A percentile compares a stretch with the other conserved stretches of the same genome.
Conservation (phyloP, 2,113 vertebrate species). For the Dipodomys spectabilis region DNA sequence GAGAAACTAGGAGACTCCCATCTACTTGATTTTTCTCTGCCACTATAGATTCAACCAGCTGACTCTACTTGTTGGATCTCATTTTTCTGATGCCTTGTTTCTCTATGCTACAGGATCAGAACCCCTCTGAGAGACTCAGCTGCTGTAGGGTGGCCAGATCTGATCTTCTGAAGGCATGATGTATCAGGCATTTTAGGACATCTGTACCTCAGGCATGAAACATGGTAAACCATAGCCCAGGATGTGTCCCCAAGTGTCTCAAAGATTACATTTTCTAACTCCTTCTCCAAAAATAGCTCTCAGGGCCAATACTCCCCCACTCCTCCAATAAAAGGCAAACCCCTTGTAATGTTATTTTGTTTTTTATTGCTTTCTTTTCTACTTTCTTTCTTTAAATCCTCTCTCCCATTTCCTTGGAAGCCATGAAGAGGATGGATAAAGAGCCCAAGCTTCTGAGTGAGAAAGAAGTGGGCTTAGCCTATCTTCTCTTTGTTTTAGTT, state of each 20-base stretch:
- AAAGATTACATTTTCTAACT: not conserved
- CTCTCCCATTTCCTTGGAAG: not conserved
- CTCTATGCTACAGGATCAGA: not conserved
- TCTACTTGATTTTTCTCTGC: not conserved
- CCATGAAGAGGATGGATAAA: not conserved
- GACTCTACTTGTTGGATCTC: not conserved
- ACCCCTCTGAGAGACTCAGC: not conserved
- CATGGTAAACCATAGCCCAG: not conserved
- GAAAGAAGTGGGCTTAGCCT: not conserved
- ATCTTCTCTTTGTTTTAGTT: not conserved
- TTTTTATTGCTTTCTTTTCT: slow-evolving; percentile 34
- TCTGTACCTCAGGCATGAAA: not conserved
- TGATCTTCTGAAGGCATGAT: slow-evolving; percentile 7
- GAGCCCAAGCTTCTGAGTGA: not conserved
- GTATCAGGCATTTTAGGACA: not conserved
- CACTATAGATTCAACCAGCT: not conserved
- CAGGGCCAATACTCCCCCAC: not conserved
- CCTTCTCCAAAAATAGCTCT: not conserved
- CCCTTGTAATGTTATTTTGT: not conserved
- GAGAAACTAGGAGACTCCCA: not conserved
- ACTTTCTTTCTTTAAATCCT: not conserved
- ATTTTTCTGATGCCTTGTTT: not conserved
- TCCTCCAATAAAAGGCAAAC: not conserved
- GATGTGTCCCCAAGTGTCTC: not conserved
- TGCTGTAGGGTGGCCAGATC: not conserved